Evolutionary conservation across 2,797 vertebrate species (phyloP), one percentile per base, ranked within the genome.

Genomic region (Aselliscus stoliczkanus): DNA sequence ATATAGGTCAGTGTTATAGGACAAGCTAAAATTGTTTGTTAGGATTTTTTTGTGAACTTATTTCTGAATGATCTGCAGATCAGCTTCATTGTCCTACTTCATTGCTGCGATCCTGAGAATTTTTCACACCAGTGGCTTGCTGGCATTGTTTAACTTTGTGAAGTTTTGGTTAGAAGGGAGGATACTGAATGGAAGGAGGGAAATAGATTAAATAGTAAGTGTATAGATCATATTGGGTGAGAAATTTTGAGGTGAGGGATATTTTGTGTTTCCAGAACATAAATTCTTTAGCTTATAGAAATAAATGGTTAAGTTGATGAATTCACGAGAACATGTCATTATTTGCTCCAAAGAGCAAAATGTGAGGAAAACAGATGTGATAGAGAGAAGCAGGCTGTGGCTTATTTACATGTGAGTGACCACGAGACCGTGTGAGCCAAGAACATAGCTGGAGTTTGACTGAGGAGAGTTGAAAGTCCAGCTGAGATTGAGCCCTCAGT

Each of bases 291-390:
- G 62, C 37, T 9, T 84, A 44, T 47, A 83, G n/a, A 95, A 86
- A 64, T 85, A 77, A 94, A 65, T 73, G 64, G 37, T 70, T 83
- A 79, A 62, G 23, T 50, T 84, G 81, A 39, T 89, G 29, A 93
- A 34, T 93, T 89, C 15, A 54, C 62, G 62, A 93, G 64, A 89
- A 86, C 27, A 75, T 8, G n/a, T 23, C 47, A n/a, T 86, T 91
- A 75, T 87, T 92, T 81, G n/a, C 18, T 87, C 73, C 52, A 79
- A 58, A 86, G 34, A 91, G 10, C 69, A 86, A 95, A 97, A 52
- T 34, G 21, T 77, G 90, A 58, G 25, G 82, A 73, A 94, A 90
- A 72, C 75, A 65, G 62, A 85, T 79, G 60, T 56, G 52, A 76
- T 12, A 27, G 83, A 44, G 62, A 87, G n/a, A 70, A 94, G n/a